phyloP scores from a whole-genome alignment of 2,888 invertebrate genomes.

The Cetonia aurata region DNA sequence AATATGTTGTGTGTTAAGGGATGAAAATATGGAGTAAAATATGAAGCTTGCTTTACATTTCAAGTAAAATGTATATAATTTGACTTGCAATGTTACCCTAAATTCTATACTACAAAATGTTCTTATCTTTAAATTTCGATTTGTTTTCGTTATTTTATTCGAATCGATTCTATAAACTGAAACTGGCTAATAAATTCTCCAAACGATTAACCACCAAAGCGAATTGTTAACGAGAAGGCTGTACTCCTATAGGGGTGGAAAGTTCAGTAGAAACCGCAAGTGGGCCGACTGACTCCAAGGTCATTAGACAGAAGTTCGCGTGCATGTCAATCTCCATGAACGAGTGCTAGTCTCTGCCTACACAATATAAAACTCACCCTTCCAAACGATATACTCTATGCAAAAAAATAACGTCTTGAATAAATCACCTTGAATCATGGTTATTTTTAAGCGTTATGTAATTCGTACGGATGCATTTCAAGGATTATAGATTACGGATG shows the following conservation, averaged over 20 bases:
- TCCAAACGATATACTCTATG: constrained; percentile 2
- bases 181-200: background rate
- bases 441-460: constrained; percentile 17
- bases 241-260: background rate
- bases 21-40: too few relatives aligned
- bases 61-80: too few relatives aligned
- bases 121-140: too few relatives aligned
- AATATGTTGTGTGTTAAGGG: too few relatives aligned
- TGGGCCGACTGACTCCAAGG: constrained; percentile 35
- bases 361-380: constrained; percentile 15
- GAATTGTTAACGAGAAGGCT: constrained; percentile 17
- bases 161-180: constrained; percentile 14
- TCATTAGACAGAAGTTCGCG: constrained; percentile 21
- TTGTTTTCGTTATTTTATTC: background rate
- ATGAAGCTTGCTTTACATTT: too few relatives aligned
- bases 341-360: background rate
- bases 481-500: background rate
- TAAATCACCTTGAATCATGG: constrained; percentile 1
- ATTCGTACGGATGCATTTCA: constrained; percentile 11
- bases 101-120: too few relatives aligned
- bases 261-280: constrained; percentile 34
- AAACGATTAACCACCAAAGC: constrained; percentile 23
- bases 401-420: background rate
- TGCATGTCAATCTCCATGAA: constrained; percentile 28
- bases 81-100: too few relatives aligned